Evolutionary conservation across 2,888 invertebrate genomes (phyloP), one percentile per base, ranked within the genome.

Genomic region (Carabus problematicus): DNA sequence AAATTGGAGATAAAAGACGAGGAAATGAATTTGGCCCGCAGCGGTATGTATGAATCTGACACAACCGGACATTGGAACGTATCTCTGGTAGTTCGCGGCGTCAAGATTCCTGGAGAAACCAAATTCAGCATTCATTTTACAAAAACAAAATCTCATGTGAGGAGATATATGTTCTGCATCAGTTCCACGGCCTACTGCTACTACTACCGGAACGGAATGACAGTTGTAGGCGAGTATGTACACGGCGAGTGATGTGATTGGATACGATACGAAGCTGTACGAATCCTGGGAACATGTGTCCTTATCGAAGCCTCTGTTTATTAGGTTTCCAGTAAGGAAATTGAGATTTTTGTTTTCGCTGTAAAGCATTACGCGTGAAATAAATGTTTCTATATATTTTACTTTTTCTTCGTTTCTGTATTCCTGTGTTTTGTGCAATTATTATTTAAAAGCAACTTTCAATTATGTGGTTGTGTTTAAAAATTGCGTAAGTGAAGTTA

Each of bases 1-100:
- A 52, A 14, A 52, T 52, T 14, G 40, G 14, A 64, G 55, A 64
- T 64, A 55, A 64, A 64, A 64, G 64, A 40, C 16, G 42, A 42
- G 64, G 64, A 64, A 64, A 64, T 64, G 55, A 55, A 64, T 55
- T 42, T 55, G 42, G 12, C 64, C 42, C 12, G 62, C 3, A 39
- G 64, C 54, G 64, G 42, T 18, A 19, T 54, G 64, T 29, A 55
- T 64, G 64, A 52, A 49, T 18, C 14, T 64, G 64, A 64, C 64
- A 64, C 42, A 18, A 41, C 64, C 64, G 64, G 64, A 64, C 64
- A 64, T 64, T 64, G 16, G 18, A 55, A 42, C 41, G 45, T 56
- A 18, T 52, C 19, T 39, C 19, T 55, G 3, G 29, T 29, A 29
- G 29, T 18, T 19, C 52, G 19, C 18, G n/a, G 19, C 12, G 6